phyloP scores from a whole-genome alignment of 2,888 invertebrate species.

The Leptinotarsa tumamoca region DNA sequence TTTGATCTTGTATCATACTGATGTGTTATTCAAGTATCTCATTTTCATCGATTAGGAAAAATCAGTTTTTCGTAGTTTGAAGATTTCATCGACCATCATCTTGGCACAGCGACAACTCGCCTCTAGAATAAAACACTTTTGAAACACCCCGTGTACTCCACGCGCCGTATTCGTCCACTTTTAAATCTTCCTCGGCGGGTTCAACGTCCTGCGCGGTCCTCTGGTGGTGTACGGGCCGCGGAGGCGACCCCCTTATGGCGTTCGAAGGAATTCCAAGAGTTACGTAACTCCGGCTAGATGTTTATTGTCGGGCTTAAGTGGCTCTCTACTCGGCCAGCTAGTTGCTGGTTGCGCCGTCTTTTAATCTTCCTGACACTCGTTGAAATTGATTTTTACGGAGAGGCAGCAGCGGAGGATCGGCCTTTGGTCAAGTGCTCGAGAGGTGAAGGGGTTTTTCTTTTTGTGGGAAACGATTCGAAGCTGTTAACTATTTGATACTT shows the following conservation, averaged over 20 bases:
- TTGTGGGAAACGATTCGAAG: background rate
- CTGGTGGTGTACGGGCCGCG: conserved; percentile 59
- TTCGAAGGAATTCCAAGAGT: conserved; percentile 59
- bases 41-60: no score
- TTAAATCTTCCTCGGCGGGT: conserved; percentile 63
- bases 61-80: no score
- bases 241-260: conserved; percentile 57
- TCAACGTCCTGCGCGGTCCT: conserved; percentile 55
- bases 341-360: conserved; percentile 23
- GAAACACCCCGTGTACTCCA: conserved; percentile 12
- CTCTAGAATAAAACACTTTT: background rate
- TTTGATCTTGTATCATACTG: no score
- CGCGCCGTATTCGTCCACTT: conserved; percentile 54
- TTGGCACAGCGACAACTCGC: background rate
- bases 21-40: no score
- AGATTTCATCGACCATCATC: background rate
- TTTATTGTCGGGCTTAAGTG: conserved; percentile 52
- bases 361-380: conserved; percentile 34
- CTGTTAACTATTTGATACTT: background rate
- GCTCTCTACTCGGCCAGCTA: conserved; percentile 33
- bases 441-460: conserved; percentile 4
- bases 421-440: conserved; percentile 1
- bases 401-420: background rate
- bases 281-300: conserved; percentile 56
- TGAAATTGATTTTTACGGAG: conserved; percentile 37